Base-by-base conservation (phyloP, 2,888 invertebrate species). In the Ectemnius cavifrons region DNA sequence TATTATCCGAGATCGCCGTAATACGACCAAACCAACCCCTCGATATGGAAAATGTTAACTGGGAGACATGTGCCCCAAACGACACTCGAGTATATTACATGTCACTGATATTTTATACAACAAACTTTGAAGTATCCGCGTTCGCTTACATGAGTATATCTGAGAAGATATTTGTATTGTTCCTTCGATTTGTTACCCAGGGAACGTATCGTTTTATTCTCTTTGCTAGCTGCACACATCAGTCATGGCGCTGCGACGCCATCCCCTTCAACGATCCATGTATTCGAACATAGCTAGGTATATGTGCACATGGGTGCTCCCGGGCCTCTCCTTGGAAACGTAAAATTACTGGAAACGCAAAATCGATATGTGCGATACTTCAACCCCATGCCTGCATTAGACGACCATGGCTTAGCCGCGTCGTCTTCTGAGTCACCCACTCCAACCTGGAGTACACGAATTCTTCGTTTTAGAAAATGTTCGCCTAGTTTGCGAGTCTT, bases 331-430 rank as follows among this genome's bases (percentile, higher is more conserved):
- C 85, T 78, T 85, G 79, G 84, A 84, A 86, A 86, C 84, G 83
- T 84, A 83, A 84, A 86, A 85, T 85, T 84, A 86, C 81, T 81
- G 84, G 83, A 84, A 84, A 85, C 81, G 81, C 81, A 86, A 84
- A 85, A 85, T 86, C 86, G 84, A 86, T 85, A 84, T 74, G 73
- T 71, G 71, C 79, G 82, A 83, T 84, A 81, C 77, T 79, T 75
- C 62, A 63, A 58, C 65, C 70, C 59, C 58, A 16, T 52, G 13
- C 14, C n/a, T 52, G 52, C 52, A 37, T 37, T 37, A 37, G 37
- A 11, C 37, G 37, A 37, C 37, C 23, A 23, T 23, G 23, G 23
- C 37, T 37, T 11, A 37, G 37, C 37, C 37, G 8, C 37, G 11
- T 11, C 11, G 11, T 6, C 37, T 11, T 37, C 8, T 37, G 23